Base-by-base conservation (phyloP, 1,140 invertebrate species). In the Tigriopus japonicus region DNA sequence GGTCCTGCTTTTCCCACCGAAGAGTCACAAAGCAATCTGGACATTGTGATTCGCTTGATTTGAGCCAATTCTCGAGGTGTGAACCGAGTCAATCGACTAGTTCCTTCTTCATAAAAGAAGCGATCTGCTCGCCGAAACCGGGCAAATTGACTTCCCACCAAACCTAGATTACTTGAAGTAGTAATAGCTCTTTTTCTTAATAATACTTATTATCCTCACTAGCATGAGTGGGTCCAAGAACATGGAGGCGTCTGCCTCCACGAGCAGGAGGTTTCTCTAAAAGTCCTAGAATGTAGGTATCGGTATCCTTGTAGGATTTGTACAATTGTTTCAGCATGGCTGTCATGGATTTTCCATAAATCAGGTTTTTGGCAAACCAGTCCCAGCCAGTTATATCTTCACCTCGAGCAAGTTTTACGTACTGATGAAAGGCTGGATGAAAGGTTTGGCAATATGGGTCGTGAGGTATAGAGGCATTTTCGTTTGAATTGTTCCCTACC, bases 71-170 rank as follows among this genome's bases (percentile, higher is more conserved):
- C 45, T 17, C 21, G n/a, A 15, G 21, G 45, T 49, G n/a, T 5
- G 45, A 49, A 49, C 12, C 21, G 45, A 21, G 21, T 21, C n/a
- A 17, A 17, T 15, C n/a, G 45, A 49, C 21, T 21, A 6, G 45
- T 21, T 2, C 21, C 21, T 15, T 21, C 21, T 21, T 49, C 45
- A 12, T 49, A 49, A 21, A 49, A 49, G 45, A 49, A 49, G 2
- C 45, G 45, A 12, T 49, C 45, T 17, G 45, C 45, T 49, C 21
- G n/a, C 5, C 21, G n/a, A 15, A 49, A 21, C 12, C 45, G 2
- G n/a, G 45, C 45, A 49, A 49, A 49, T 49, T 49, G 45, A 49
- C 21, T 49, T 15, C n/a, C 45, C n/a, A 49, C 45, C n/a, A 49
- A 35, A 9, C 28, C 28, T 35, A 35, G 28, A 35, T 35, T 35